Conservation (phyloP, 2,888 invertebrate genomes). For the Sinelater perroti region DNA sequence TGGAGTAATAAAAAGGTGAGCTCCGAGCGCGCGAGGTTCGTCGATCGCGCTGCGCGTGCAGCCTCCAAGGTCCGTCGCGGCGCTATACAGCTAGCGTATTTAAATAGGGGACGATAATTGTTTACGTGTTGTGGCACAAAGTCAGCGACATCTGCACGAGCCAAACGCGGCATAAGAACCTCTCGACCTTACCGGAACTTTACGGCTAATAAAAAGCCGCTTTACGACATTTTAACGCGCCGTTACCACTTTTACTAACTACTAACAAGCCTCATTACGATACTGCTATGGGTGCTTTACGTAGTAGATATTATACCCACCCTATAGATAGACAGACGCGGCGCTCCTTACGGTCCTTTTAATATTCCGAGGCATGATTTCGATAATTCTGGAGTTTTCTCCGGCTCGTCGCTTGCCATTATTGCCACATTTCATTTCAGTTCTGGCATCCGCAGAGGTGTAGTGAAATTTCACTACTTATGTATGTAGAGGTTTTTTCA, state of each 20-base stretch:
- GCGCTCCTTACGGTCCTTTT: conserved; percentile 21
- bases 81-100: conserved; percentile 17
- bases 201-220: conserved; percentile 61
- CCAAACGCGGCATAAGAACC: conserved; percentile 48
- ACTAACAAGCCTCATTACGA: conserved; percentile 61
- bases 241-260: conserved; percentile 61
- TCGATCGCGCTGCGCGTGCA: too few relatives aligned
- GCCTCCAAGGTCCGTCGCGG: too few relatives aligned
- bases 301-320: conserved; percentile 53
- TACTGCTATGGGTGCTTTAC: conserved; percentile 56
- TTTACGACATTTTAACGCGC: conserved; percentile 61
- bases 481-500: too few relatives aligned
- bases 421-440: too few relatives aligned
- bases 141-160: conserved; percentile 48
- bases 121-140: conserved; percentile 51
- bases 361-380: conserved; percentile 30
- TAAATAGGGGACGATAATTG: conserved; percentile 45
- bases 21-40: too few relatives aligned
- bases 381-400: conserved; percentile 10
- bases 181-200: conserved; percentile 55
- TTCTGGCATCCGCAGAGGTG: too few relatives aligned
- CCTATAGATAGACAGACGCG: conserved; percentile 40
- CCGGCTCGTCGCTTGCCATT: too few relatives aligned
- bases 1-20: too few relatives aligned
- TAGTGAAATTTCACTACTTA: too few relatives aligned